phyloP scores from a whole-genome alignment of 2,797 vertebrate genomes.

The Hylomyscus alleni region DNA sequence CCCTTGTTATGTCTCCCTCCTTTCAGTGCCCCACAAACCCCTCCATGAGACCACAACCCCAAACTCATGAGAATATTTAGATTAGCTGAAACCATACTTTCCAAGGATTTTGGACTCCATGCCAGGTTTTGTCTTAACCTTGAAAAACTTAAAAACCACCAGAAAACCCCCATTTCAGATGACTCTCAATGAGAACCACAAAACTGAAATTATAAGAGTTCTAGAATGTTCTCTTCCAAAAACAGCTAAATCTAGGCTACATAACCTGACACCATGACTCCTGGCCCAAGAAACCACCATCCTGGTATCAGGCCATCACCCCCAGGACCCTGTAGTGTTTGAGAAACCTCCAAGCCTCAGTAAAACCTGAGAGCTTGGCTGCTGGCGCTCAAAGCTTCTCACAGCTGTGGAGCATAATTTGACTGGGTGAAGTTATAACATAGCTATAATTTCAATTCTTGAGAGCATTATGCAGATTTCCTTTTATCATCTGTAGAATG shows the following conservation, averaged over 20 bases:
- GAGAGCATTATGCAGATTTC: background rate
- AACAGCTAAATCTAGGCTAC: background rate
- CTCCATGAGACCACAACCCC: background rate
- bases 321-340: background rate
- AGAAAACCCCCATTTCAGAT: background rate
- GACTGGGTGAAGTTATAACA: background rate
- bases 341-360: background rate
- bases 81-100: background rate
- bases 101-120: background rate
- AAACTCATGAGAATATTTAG: background rate
- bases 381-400: background rate
- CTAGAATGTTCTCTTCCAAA: conserved; percentile 19
- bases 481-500: conserved; percentile 3
- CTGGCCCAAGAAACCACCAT: background rate
- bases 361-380: background rate
- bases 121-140: background rate
- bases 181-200: background rate
- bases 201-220: background rate
- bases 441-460: background rate
- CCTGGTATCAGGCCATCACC: background rate
- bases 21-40: background rate
- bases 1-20: background rate
- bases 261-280: background rate
- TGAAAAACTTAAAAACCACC: background rate
- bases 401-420: background rate